These are phyloP conservation scores for Clytia hemisphaerica DNA, from an alignment of 30 jellyfish, hydroid and myxozoan species.

Conservation along the genomic window DNA sequence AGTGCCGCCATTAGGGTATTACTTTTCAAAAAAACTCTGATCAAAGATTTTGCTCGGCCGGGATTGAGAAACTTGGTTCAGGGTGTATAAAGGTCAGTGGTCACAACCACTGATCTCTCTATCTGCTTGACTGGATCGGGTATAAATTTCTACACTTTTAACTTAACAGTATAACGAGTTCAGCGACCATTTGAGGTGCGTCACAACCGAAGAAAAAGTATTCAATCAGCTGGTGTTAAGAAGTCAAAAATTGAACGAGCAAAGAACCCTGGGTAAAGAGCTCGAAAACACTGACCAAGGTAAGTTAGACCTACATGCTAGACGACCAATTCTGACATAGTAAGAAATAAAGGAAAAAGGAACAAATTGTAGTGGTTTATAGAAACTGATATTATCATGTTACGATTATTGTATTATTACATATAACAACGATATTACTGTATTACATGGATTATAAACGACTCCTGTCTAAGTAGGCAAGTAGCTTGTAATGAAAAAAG, in stretches of 20 bases:
- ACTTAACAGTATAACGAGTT: not conserved
- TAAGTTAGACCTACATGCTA: not conserved
- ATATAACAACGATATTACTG: not conserved
- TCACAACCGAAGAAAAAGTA: not conserved
- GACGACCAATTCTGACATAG: no score
- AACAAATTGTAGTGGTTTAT: no score
- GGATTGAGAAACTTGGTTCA: no score
- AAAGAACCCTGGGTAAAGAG: slow-evolving; percentile 57
- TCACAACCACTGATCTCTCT: no score
- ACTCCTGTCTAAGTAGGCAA: not conserved
- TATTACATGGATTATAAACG: not conserved
- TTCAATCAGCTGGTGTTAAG: slow-evolving; percentile 35
- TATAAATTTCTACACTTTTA: not conserved
- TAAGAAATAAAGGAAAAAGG: no score
- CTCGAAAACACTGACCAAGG: slow-evolving; percentile 62
- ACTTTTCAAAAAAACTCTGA: no score
- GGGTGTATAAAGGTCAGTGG: no score
- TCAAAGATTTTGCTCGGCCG: no score
- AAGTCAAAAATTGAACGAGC: slow-evolving; percentile 67
- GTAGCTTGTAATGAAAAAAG: not conserved
- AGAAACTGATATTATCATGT: not conserved
- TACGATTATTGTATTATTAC: not conserved
- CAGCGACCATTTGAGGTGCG: not conserved
- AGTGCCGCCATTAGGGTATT: no score
- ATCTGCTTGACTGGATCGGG: no score